phyloP scores from a whole-genome alignment of 2,888 invertebrate genomes.

The Coenonympha arcania region DNA sequence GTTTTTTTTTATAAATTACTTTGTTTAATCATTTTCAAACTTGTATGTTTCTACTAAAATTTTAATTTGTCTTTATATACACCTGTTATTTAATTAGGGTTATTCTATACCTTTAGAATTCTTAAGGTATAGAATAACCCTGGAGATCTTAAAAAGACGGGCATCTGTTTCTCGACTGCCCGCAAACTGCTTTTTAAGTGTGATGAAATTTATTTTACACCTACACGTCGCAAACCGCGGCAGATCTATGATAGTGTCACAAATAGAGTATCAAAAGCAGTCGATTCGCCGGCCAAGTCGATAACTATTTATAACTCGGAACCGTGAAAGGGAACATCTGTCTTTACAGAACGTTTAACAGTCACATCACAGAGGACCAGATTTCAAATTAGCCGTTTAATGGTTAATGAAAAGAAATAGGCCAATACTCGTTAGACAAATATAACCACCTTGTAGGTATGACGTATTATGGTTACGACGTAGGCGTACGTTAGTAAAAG shows the following conservation, averaged over 20 bases:
- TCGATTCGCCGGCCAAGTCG: slow-evolving; percentile 60
- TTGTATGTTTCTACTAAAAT: no score
- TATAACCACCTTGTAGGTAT: no score
- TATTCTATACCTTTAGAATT: no score
- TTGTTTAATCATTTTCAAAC: no score
- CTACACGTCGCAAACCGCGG: background rate
- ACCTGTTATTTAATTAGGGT: no score
- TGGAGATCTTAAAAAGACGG: background rate
- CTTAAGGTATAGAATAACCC: background rate
- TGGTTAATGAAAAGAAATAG: no score
- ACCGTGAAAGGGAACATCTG: slow-evolving; percentile 32
- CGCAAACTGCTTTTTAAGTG: slow-evolving; percentile 1
- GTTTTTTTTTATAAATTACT: no score
- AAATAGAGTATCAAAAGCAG: slow-evolving; percentile 26
- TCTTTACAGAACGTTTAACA: slow-evolving; percentile 24
- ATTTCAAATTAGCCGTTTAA: background rate
- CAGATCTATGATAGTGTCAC: slow-evolving; percentile 15
- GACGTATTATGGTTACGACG: no score
- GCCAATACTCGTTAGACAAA: no score
- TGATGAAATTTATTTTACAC: slow-evolving; percentile 8
- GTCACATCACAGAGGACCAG: slow-evolving; percentile 8
- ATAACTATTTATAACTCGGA: slow-evolving; percentile 60
- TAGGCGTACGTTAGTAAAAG: no score
- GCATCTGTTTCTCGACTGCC: background rate
- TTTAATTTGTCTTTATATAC: no score